phyloP scores from a whole-genome alignment of 2,113 vertebrate genomes.

The Centrocercus urophasianus region DNA sequence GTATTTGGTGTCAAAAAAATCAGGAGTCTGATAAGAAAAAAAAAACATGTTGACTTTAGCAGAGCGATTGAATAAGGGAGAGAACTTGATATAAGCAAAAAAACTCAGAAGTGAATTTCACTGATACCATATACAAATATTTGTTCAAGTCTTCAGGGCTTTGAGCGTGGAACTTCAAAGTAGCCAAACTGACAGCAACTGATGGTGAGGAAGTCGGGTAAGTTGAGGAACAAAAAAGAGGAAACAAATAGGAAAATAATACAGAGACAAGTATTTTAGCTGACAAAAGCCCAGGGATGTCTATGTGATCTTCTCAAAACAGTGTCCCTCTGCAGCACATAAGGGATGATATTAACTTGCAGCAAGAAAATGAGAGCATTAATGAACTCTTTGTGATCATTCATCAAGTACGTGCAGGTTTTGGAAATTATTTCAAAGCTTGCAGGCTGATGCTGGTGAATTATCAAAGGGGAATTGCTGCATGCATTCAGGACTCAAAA shows the following conservation, averaged over 20 bases:
- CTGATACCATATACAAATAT: background rate
- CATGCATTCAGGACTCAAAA: background rate
- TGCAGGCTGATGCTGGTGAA: background rate
- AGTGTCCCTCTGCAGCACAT: accelerated
- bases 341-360: background rate
- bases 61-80: background rate
- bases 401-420: background rate
- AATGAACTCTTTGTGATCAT: background rate
- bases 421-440: background rate
- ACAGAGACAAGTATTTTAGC: background rate
- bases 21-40: background rate
- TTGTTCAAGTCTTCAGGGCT: background rate
- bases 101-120: background rate
- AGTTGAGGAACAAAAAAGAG: background rate
- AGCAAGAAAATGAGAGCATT: background rate
- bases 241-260: background rate
- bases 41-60: background rate
- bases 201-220: background rate
- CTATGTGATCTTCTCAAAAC: background rate
- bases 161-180: background rate
- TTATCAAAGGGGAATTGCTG: background rate
- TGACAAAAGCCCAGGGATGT: background rate
- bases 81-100: background rate
- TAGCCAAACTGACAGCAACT: background rate
- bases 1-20: background rate